phyloP scores from a whole-genome alignment of 2,797 vertebrate species.

The Masticophis lateralis region DNA sequence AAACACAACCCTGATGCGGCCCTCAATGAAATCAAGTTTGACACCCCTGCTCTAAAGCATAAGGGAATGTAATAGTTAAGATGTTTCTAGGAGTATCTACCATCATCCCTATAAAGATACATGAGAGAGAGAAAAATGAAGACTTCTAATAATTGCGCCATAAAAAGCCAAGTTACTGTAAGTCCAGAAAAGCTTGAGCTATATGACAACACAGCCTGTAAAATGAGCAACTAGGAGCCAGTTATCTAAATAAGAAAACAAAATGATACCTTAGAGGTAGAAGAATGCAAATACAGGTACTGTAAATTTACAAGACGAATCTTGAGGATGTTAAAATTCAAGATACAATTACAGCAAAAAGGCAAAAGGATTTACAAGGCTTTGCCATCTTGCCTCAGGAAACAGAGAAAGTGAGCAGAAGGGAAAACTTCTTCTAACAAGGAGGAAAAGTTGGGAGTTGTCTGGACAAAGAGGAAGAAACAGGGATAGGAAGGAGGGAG shows the following conservation, averaged over 20 bases:
- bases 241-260: not conserved
- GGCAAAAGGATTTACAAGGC: not conserved
- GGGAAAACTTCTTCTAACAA: not conserved
- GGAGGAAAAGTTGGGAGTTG: not conserved
- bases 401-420: not conserved
- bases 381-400: not conserved
- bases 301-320: not conserved
- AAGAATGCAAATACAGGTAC: not conserved
- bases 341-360: not conserved
- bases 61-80: not conserved
- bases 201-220: not conserved
- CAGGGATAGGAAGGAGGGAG: not conserved
- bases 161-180: not conserved
- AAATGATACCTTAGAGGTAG: not conserved
- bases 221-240: not conserved
- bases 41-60: not conserved
- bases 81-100: not conserved
- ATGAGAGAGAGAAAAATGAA: not conserved
- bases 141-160: not conserved
- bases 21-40: too few relatives aligned
- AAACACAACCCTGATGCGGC: too few relatives aligned
- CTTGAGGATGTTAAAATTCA: not conserved
- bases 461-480: not conserved
- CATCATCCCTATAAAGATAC: not conserved
- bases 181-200: not conserved